Percentiles rank a stretch among this genome's conserved stretches.
Conservation (phyloP, 2,888 invertebrate species). For the Cataglyphis albicans region DNA sequence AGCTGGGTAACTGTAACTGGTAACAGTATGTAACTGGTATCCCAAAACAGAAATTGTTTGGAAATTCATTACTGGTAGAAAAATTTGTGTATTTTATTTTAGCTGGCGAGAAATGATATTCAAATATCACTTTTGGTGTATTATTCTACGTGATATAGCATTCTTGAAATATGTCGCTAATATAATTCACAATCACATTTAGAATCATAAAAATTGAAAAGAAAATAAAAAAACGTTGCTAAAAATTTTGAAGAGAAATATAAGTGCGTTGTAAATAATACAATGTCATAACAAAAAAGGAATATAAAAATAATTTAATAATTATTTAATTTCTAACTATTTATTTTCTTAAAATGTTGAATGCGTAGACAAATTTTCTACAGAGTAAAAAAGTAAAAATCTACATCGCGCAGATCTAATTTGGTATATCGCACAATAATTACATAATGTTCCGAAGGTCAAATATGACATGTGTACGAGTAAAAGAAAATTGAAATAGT, state of each 20-base stretch:
- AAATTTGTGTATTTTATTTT: slow-evolving; percentile 61
- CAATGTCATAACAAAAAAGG: neutral
- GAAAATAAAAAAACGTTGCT: neutral
- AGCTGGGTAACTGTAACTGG: slow-evolving; percentile 76
- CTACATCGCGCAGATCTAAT: neutral
- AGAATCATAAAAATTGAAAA: neutral
- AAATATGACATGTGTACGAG: neutral
- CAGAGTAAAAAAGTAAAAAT: neutral
- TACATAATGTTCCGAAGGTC: neutral
- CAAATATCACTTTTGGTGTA: neutral
- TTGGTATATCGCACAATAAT: neutral
- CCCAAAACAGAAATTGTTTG: slow-evolving; percentile 88
- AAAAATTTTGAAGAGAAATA: neutral
- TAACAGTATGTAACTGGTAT: slow-evolving; percentile 73
- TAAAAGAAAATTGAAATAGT: neutral
- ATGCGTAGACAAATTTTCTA: neutral
- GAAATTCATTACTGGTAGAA: slow-evolving; percentile 87
- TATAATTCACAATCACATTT: neutral
- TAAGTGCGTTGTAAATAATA: neutral
- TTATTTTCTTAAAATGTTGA: neutral
- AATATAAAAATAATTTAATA: neutral
- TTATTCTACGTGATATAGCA: neutral
- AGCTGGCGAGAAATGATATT: slow-evolving; percentile 53
- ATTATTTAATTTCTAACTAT: neutral
- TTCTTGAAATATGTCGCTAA: neutral